Percentiles rank a stretch among this genome's conserved stretches.
Evolutionary conservation across 2,888 invertebrate genomes (phyloP).

Genomic region (Patella ulyssiponensis): DNA sequence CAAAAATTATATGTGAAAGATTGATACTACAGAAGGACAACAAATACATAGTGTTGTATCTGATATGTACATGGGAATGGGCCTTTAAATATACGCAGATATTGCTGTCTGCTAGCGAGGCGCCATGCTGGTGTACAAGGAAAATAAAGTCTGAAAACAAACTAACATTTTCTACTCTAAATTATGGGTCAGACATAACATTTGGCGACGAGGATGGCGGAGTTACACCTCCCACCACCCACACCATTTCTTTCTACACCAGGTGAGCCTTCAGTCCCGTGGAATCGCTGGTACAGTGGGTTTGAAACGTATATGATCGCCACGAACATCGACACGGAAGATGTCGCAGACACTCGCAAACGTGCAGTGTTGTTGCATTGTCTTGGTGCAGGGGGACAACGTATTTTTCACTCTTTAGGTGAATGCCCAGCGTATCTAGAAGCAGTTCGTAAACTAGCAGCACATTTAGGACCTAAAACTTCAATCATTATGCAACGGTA

Average conservation of each 20-base stretch:
- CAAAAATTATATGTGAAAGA: too few species aligned
- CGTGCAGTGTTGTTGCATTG: not conserved
- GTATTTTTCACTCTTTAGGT: not conserved
- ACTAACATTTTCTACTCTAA: too few species aligned
- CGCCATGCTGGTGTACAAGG: too few species aligned
- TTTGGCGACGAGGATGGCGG: conserved; percentile 3
- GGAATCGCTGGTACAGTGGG: not conserved
- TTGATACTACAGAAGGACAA: too few species aligned
- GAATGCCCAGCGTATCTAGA: not conserved
- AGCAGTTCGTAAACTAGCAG: too few species aligned
- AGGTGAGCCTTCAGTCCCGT: not conserved
- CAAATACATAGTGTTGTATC: too few species aligned
- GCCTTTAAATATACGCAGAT: too few species aligned
- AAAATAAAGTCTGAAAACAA: too few species aligned
- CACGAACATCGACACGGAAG: not conserved
- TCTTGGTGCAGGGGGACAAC: not conserved
- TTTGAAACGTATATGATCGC: not conserved
- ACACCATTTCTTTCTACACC: not conserved
- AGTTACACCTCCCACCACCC: not conserved
- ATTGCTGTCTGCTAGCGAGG: too few species aligned
- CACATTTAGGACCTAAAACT: too few species aligned
- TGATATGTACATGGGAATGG: too few species aligned
- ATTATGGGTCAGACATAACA: not conserved
- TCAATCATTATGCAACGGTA: too few species aligned
- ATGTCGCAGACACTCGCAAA: not conserved